Evolutionary conservation across 2,888 invertebrate species (phyloP).

Genomic region (Oscheius myriophilus): DNA sequence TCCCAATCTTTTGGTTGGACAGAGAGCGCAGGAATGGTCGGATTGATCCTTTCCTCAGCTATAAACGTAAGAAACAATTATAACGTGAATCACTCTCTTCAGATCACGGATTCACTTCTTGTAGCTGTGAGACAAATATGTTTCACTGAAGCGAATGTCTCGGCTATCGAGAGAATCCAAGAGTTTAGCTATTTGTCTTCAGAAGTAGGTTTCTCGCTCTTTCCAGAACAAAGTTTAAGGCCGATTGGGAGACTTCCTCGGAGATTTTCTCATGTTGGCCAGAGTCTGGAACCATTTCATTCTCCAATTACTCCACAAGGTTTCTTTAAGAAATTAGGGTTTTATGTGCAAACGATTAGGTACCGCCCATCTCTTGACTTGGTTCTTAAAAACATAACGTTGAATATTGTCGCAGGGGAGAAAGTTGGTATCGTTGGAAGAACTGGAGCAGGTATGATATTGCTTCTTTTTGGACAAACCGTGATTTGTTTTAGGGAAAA

Average conservation of each 20-base stretch:
- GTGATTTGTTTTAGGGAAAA: constrained; percentile 54
- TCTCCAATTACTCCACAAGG: too few species aligned
- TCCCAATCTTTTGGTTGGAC: constrained; percentile 70
- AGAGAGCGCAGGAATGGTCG: constrained; percentile 74
- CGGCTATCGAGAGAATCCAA: constrained; percentile 85
- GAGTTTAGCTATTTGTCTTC: constrained; percentile 61
- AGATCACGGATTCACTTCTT: constrained; percentile 77
- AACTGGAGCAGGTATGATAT: constrained; percentile 68
- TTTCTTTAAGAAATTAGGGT: too few species aligned
- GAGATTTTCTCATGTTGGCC: too few species aligned
- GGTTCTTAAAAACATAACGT: constrained; percentile 57
- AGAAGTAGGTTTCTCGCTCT: too few species aligned
- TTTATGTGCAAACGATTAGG: too few species aligned
- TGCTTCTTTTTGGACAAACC: not conserved
- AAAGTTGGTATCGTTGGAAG: constrained; percentile 74
- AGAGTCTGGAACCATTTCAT: too few species aligned
- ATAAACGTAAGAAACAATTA: constrained; percentile 50
- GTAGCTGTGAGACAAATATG: constrained; percentile 96
- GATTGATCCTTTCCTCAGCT: constrained; percentile 75
- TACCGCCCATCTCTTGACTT: too few species aligned
- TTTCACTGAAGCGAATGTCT: constrained; percentile 95
- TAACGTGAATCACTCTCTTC: not conserved
- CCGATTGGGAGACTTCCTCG: constrained; percentile 65
- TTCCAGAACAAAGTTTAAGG: too few species aligned
- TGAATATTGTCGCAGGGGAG: constrained; percentile 75